Conservation (phyloP, 2,113 vertebrate species). For the Rhineura floridana region DNA sequence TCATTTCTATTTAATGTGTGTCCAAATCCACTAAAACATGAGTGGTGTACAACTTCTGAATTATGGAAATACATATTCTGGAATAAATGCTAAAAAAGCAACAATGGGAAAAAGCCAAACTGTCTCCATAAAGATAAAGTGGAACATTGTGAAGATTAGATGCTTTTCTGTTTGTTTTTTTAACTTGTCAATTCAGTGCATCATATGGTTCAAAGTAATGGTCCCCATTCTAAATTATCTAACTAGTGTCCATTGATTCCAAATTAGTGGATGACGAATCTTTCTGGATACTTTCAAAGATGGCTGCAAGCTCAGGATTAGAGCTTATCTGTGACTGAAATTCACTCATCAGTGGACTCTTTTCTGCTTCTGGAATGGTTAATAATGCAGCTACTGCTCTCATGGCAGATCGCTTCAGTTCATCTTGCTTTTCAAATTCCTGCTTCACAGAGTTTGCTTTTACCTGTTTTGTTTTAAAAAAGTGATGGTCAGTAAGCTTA, state of each 20-base stretch:
- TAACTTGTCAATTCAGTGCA: conserved; percentile 93
- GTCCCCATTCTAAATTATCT: conserved; percentile 79
- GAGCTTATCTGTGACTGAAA: conserved; percentile 99
- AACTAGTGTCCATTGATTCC: conserved; percentile 99
- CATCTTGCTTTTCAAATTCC: conserved; percentile 98
- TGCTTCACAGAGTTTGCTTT: conserved; percentile 99
- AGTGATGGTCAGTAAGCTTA: neutral
- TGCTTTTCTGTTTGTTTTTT: conserved; percentile 78
- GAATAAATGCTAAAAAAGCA: conserved; percentile 85
- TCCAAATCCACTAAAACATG: conserved; percentile 78
- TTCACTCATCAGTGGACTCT: conserved; percentile 97
- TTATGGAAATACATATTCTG: conserved; percentile 82
- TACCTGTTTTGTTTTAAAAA: conserved; percentile 77
- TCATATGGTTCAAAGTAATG: conserved; percentile 85
- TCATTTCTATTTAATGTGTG: conserved; percentile 75
- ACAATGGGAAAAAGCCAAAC: conserved; percentile 85
- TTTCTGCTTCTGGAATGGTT: conserved; percentile 98
- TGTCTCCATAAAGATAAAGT: conserved; percentile 79
- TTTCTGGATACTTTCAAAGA: conserved; percentile 99
- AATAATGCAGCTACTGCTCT: conserved; percentile 95
- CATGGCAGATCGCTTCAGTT: conserved; percentile 97
- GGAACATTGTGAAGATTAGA: conserved; percentile 86
- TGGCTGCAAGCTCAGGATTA: conserved; percentile 97
- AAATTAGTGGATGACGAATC: conserved; percentile 97
- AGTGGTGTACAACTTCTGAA: conserved; percentile 79